Evolutionary conservation across 2,113 vertebrate genomes (phyloP).

Genomic region (Misgurnus mizolepis): DNA sequence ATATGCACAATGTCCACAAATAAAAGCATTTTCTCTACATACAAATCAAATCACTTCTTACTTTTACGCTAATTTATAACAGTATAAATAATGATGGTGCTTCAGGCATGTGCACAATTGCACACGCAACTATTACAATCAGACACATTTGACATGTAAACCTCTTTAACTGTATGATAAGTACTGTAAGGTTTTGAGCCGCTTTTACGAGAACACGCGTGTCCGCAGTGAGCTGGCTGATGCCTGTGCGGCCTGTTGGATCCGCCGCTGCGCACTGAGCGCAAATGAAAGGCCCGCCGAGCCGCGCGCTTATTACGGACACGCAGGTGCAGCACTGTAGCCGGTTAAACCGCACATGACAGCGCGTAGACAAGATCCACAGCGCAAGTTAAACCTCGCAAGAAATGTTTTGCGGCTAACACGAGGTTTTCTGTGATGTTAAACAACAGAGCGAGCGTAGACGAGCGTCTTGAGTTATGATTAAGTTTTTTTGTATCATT

Average conservation of each 20-base stretch:
- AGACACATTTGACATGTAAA: neutral
- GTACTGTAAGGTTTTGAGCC: neutral
- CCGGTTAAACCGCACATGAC: neutral
- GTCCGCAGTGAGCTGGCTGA: conserved; percentile 19
- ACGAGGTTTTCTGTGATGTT: conserved; percentile 20
- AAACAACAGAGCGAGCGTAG: neutral
- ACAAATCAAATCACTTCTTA: neutral
- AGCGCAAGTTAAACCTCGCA: neutral
- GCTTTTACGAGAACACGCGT: neutral
- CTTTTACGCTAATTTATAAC: neutral
- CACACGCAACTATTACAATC: neutral
- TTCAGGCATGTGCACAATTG: neutral
- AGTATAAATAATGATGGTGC: neutral
- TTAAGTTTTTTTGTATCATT: conserved; percentile 8
- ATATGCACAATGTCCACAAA: neutral
- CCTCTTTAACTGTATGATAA: neutral
- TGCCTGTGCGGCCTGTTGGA: conserved; percentile 25
- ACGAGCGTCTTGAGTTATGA: conserved; percentile 24
- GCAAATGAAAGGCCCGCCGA: neutral
- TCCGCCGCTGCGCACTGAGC: neutral
- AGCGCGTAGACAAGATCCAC: neutral
- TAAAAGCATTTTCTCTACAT: neutral
- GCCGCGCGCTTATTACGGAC: conserved; percentile 1
- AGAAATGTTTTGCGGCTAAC: neutral
- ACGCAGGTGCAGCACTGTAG: neutral